phyloP scores from a whole-genome alignment of 2,797 vertebrate species.

The Propithecus deckenii region DNA sequence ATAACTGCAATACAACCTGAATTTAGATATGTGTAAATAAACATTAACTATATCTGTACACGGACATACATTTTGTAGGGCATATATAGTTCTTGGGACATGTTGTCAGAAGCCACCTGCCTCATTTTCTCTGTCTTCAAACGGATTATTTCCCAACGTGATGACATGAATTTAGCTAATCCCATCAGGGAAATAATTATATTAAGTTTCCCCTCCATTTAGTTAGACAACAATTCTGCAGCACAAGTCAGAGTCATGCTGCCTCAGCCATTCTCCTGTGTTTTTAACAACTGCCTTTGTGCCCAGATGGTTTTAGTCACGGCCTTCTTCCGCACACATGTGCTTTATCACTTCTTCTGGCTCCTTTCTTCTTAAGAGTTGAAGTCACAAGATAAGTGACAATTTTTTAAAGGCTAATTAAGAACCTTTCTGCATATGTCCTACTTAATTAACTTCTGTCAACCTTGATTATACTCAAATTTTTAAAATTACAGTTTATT shows the following conservation, averaged over 20 bases:
- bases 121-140: slow-evolving; percentile 41
- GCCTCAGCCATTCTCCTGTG: background rate
- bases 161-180: slow-evolving; percentile 42
- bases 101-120: background rate
- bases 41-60: background rate
- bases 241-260: slow-evolving; percentile 49
- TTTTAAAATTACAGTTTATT: slow-evolving; percentile 56
- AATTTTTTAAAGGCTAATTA: slow-evolving; percentile 66
- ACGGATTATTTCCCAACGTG: slow-evolving; percentile 21
- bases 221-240: slow-evolving; percentile 41
- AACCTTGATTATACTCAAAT: slow-evolving; percentile 54
- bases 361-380: slow-evolving; percentile 41
- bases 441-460: slow-evolving; percentile 73
- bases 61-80: background rate
- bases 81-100: background rate
- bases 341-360: background rate
- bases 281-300: slow-evolving; percentile 53
- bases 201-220: slow-evolving; percentile 57
- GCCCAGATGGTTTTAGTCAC: slow-evolving; percentile 39
- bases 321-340: background rate
- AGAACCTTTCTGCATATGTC: slow-evolving; percentile 61
- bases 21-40: background rate
- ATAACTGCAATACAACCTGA: background rate
- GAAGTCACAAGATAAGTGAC: slow-evolving; percentile 64
- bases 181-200: slow-evolving; percentile 20